These are phyloP conservation scores for Cistogaster globosa DNA, from an alignment of 2,888 invertebrate genomes.

Conservation along the genomic window DNA sequence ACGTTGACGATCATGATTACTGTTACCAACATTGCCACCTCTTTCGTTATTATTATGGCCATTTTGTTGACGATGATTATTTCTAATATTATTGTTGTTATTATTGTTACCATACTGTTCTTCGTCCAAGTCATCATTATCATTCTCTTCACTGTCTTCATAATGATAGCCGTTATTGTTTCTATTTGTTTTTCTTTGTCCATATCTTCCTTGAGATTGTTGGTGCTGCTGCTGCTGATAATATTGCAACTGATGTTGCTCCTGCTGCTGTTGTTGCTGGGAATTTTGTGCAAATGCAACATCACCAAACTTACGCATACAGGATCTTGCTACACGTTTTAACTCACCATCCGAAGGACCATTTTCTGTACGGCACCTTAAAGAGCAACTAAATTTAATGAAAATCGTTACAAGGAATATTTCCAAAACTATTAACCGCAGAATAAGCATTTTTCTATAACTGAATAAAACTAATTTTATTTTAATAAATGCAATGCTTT, in stretches of 20 bases:
- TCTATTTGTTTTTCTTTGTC: conserved; percentile 52
- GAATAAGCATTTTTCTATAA: neutral
- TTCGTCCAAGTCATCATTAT: conserved; percentile 75
- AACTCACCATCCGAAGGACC: conserved; percentile 85
- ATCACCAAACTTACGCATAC: conserved; percentile 83
- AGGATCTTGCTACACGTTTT: conserved; percentile 85
- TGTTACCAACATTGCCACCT: conserved; percentile 56
- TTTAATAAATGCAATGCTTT: neutral
- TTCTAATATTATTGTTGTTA: conserved; percentile 56
- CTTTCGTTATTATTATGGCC: conserved; percentile 54
- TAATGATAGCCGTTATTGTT: conserved; percentile 53
- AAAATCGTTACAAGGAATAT: conserved; percentile 3
- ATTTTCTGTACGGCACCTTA: conserved; percentile 86
- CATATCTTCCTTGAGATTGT: conserved; percentile 45
- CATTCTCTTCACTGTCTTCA: conserved; percentile 52
- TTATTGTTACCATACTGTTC: conserved; percentile 67
- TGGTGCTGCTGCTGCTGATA: conserved; percentile 39
- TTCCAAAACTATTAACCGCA: conserved; percentile 15
- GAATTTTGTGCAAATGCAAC: conserved; percentile 59
- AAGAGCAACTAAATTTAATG: neutral
- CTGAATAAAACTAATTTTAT: neutral
- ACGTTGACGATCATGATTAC: conserved; percentile 62
- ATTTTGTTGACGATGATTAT: conserved; percentile 58
- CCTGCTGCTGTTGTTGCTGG: conserved; percentile 42
- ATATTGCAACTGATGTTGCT: conserved; percentile 52